phyloP scores from a whole-genome alignment of 2,113 vertebrate genomes.

The Lasiurus borealis region DNA sequence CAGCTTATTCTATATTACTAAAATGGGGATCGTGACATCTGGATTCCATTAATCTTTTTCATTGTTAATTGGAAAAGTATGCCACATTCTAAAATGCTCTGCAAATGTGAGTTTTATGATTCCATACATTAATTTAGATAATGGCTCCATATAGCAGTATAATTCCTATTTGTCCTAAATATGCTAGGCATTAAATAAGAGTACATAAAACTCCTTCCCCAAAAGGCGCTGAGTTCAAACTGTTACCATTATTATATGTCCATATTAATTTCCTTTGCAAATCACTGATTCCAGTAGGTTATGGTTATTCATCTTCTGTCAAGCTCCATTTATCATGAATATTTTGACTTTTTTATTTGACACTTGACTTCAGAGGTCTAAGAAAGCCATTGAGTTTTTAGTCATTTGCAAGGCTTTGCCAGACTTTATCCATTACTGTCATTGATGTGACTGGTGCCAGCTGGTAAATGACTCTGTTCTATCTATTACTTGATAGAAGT shows the following conservation, averaged over 20 bases:
- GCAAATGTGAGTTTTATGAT: constrained; percentile 23
- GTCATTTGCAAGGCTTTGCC: constrained; percentile 1
- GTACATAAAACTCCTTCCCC: background rate
- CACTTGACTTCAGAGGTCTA: constrained; percentile 10
- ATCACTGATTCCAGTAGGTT: background rate
- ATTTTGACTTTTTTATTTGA: constrained; percentile 45
- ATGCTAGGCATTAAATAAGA: background rate
- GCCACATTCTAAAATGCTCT: constrained; percentile 44
- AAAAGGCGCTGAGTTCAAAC: background rate
- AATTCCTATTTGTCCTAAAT: background rate
- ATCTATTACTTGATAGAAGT: background rate
- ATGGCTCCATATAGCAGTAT: background rate
- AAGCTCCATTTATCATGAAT: constrained; percentile 6
- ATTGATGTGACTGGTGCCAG: background rate
- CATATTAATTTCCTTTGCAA: constrained; percentile 29
- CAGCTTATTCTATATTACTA: background rate
- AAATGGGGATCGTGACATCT: background rate
- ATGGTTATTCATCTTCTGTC: background rate
- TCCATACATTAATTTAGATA: constrained; percentile 54
- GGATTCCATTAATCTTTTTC: constrained; percentile 37
- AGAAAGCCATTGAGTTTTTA: background rate
- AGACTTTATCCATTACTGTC: background rate
- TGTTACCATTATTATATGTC: too few species aligned
- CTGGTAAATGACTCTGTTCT: constrained; percentile 15
- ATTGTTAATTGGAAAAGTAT: constrained; percentile 37